Conservation (phyloP, 2,113 vertebrate genomes). For the Ia io region DNA sequence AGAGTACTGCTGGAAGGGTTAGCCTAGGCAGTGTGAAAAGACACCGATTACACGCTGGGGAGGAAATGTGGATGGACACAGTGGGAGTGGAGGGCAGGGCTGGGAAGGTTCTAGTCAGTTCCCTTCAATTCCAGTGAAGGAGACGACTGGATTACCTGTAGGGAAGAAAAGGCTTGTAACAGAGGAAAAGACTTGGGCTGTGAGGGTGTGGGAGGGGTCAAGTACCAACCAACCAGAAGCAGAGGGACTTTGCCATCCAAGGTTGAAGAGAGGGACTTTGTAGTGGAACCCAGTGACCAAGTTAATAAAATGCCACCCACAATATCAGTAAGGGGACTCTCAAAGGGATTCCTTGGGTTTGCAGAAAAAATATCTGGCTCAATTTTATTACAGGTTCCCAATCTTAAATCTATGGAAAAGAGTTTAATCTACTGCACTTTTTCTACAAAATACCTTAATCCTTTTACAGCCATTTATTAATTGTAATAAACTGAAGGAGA, state of each 20-base stretch:
- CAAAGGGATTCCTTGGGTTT: background rate
- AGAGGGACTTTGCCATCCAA: background rate
- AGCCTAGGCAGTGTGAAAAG: background rate
- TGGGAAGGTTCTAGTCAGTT: background rate
- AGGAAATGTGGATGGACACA: background rate
- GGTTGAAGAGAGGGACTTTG: background rate
- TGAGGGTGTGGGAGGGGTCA: background rate
- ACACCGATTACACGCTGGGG: background rate
- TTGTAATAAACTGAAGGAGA: background rate
- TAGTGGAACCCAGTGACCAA: background rate
- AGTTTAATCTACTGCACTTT: background rate
- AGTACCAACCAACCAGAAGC: background rate
- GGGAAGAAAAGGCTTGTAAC: background rate
- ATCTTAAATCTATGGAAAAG: conserved; percentile 2
- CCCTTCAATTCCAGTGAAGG: background rate
- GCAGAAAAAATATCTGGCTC: background rate
- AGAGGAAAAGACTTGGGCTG: background rate
- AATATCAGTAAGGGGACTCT: background rate
- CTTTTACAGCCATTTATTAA: background rate
- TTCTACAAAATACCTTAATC: background rate
- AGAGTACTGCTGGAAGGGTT: background rate
- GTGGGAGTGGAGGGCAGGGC: background rate
- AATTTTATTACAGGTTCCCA: background rate
- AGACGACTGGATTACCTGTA: background rate
- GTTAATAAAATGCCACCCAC: background rate